phyloP scores from a whole-genome alignment of 2,113 vertebrate species.

The Trichechus manatus region DNA sequence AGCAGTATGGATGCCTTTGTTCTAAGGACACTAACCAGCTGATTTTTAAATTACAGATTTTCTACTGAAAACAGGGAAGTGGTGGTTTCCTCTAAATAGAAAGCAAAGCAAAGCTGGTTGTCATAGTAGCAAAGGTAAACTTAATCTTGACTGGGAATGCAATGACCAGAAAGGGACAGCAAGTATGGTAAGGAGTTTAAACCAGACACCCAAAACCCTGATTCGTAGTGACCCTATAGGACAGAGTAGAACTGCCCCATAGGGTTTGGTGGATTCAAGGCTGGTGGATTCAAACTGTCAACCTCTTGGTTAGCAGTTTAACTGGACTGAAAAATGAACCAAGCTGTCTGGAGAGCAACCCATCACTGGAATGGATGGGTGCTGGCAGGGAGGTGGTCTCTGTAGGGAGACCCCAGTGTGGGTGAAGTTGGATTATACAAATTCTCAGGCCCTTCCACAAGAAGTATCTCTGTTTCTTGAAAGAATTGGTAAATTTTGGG shows the following conservation, averaged over 20 bases:
- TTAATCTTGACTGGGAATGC: slow-evolving; percentile 46
- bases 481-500: background rate
- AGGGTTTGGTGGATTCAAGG: too few relatives aligned
- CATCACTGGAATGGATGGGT: background rate
- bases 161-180: background rate
- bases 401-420: background rate
- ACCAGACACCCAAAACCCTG: too few relatives aligned
- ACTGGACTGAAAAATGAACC: background rate
- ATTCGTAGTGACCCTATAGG: too few relatives aligned
- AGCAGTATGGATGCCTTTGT: background rate
- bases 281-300: too few relatives aligned
- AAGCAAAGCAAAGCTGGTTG: slow-evolving; percentile 55
- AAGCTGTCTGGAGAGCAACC: background rate
- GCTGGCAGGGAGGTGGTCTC: background rate
- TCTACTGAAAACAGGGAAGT: slow-evolving; percentile 62
- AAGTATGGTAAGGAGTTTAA: background rate
- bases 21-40: background rate
- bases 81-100: slow-evolving; percentile 37
- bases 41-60: slow-evolving; percentile 49
- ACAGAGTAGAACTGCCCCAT: too few relatives aligned
- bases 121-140: slow-evolving; percentile 60
- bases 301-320: background rate
- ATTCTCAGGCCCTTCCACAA: background rate
- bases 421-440: background rate
- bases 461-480: slow-evolving; percentile 4